A percentile compares a stretch with the other conserved stretches of the same genome.
Evolutionary conservation across 2,888 invertebrate genomes (phyloP).

Genomic region (Schizotus pectinicornis): DNA sequence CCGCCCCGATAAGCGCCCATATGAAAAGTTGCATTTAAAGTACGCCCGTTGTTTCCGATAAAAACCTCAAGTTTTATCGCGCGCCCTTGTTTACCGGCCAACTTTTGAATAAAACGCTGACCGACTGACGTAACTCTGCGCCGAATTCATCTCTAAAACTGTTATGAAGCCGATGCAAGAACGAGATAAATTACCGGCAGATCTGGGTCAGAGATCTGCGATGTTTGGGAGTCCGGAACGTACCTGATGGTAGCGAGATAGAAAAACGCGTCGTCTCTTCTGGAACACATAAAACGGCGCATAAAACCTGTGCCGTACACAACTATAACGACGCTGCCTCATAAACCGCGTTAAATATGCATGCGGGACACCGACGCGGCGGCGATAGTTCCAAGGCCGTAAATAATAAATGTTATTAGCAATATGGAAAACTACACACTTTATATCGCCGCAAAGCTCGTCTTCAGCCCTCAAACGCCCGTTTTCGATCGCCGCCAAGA

Average conservation of each 20-base stretch:
- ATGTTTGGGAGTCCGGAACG: slow-evolving; percentile 25
- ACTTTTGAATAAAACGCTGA: slow-evolving; percentile 35
- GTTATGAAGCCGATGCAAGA: slow-evolving; percentile 31
- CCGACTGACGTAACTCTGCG: slow-evolving; percentile 32
- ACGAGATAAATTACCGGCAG: slow-evolving; percentile 35
- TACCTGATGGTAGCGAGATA: slow-evolving; percentile 27
- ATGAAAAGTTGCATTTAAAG: slow-evolving; percentile 46
- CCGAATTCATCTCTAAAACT: slow-evolving; percentile 30
- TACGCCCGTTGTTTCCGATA: slow-evolving; percentile 36
- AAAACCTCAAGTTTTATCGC: slow-evolving; percentile 42
- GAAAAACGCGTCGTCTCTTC: slow-evolving; percentile 20
- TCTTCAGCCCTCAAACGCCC: too few species aligned
- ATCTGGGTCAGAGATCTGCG: slow-evolving; percentile 36
- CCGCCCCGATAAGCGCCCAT: slow-evolving; percentile 32
- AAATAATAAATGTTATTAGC: slow-evolving; percentile 4
- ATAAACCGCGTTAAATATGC: slow-evolving; percentile 18
- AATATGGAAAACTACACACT: neutral
- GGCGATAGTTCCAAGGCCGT: neutral
- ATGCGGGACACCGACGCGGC: slow-evolving; percentile 3
- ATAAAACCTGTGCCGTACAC: slow-evolving; percentile 16
- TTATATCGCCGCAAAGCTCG: too few species aligned
- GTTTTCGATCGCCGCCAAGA: too few species aligned
- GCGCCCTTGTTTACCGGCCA: slow-evolving; percentile 29
- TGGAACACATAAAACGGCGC: slow-evolving; percentile 17
- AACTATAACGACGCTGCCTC: slow-evolving; percentile 17